Conservation (phyloP, 2,113 vertebrate species). For the Panurus biarmicus region DNA sequence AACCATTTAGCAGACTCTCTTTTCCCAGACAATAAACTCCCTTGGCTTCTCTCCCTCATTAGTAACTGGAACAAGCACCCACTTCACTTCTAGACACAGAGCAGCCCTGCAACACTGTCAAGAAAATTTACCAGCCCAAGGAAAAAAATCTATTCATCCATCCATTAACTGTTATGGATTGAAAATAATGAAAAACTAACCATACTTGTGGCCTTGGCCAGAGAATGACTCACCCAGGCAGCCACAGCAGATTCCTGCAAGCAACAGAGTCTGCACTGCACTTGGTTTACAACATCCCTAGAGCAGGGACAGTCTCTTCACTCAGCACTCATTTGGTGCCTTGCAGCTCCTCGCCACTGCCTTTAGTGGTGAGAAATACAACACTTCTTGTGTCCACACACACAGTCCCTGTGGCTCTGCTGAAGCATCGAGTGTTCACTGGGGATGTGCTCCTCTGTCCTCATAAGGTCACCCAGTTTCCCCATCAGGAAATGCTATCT, state of each 20-base stretch:
- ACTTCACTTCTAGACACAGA: constrained; percentile 25
- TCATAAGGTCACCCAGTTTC: neutral
- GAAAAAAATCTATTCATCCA: constrained; percentile 28
- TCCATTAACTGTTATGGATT: neutral
- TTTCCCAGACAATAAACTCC: constrained; percentile 4
- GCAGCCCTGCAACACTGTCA: constrained; percentile 18
- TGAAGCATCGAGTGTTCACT: rapidly evolving
- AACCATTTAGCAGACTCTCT: neutral
- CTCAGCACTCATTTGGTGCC: neutral
- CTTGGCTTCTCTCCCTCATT: constrained; percentile 20
- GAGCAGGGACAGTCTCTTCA: neutral
- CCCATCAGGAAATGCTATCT: neutral
- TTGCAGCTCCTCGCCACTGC: neutral
- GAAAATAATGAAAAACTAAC: constrained; percentile 23
- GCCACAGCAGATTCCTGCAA: constrained; percentile 3
- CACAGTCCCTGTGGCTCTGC: neutral
- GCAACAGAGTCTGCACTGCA: neutral
- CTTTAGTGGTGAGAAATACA: neutral
- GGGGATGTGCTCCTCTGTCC: neutral
- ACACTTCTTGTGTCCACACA: neutral
- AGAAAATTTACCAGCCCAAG: constrained; percentile 28
- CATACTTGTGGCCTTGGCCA: neutral
- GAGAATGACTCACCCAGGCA: constrained; percentile 30
- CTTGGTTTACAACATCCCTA: neutral
- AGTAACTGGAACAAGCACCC: constrained; percentile 38